Base-by-base conservation (phyloP, 2,888 invertebrate genomes). In the Sipha maydis region DNA sequence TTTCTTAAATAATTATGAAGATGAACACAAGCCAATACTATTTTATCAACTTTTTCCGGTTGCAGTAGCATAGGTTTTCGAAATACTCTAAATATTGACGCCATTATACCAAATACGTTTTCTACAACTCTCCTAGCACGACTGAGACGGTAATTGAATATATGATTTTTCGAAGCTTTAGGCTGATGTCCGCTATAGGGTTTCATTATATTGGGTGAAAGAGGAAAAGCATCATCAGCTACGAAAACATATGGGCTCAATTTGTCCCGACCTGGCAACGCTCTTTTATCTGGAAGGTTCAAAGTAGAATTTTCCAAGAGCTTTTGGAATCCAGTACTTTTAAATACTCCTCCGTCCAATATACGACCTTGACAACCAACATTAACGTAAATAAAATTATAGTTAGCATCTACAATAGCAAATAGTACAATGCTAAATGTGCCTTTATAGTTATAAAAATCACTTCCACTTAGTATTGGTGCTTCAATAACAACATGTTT, bases 291-390 rank as follows among this genome's bases (percentile, higher is more conserved):
- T 38, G 76, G 28, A 41, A 75, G n/a, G 41, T 75, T 34, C 76
- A 75, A 38, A 17, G 28, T 75, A 19, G 19, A 41, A 41, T 75
- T 75, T 75, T 75, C 76, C 76, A 75, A 3, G 7, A 34, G 21
- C 34, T 75, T 75, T 75, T 75, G 61, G 28, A 90, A 41, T 17
- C 82, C 34, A 21, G 77, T 82, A 34, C 77, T 80, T 34, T 69
- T 56, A 34, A 89, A 90, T 19, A 90, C 69, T n/a, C 90, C 90
- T n/a, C 89, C 89, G 83, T 90, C 90, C 21, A 89, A 89, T 69
- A 89, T 83, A 0, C 89, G 83, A 28, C 90, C 90, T 80, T 89
- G 88, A 61, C 85, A 89, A 76, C 90, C 89, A 48, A 89, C 88
- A 75, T 83, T 77, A 4, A 90, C 86, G 21, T 86, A 89, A 61